These are phyloP conservation scores for Harpagifer antarcticus DNA, from an alignment of 2,797 vertebrate genomes.

Conservation along the genomic window DNA sequence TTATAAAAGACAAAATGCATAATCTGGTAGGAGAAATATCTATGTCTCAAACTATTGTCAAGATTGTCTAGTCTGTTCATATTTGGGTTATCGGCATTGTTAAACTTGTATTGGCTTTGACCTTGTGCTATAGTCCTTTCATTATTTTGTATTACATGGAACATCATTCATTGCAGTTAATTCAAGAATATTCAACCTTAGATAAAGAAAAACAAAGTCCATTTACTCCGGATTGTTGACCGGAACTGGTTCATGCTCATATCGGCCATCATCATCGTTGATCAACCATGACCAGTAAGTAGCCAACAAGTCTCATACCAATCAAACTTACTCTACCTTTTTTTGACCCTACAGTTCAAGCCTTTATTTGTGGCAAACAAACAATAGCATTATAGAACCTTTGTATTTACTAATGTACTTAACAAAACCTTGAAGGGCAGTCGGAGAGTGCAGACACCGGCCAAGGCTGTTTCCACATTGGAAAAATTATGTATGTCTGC, in stretches of 20 bases:
- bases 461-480: too few relatives aligned
- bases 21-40: neutral
- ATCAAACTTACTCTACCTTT: too few relatives aligned
- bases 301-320: too few relatives aligned
- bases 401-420: too few relatives aligned
- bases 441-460: too few relatives aligned
- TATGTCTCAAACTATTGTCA: neutral
- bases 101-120: constrained; percentile 2
- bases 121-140: neutral
- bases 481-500: too few relatives aligned
- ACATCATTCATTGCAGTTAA: neutral
- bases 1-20: neutral
- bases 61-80: neutral
- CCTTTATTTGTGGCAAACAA: neutral
- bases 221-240: neutral
- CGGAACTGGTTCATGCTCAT: neutral
- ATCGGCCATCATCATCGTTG: neutral
- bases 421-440: too few relatives aligned
- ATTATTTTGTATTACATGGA: neutral
- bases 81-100: neutral
- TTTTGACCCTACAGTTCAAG: too few relatives aligned
- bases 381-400: neutral
- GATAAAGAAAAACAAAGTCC: neutral
- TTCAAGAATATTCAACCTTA: neutral
- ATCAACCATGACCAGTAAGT: too few relatives aligned